Evolutionary conservation across 30 jellyfish, hydroid and myxozoan genomes (phyloP).

Genomic region (Hydra vulgaris): DNA sequence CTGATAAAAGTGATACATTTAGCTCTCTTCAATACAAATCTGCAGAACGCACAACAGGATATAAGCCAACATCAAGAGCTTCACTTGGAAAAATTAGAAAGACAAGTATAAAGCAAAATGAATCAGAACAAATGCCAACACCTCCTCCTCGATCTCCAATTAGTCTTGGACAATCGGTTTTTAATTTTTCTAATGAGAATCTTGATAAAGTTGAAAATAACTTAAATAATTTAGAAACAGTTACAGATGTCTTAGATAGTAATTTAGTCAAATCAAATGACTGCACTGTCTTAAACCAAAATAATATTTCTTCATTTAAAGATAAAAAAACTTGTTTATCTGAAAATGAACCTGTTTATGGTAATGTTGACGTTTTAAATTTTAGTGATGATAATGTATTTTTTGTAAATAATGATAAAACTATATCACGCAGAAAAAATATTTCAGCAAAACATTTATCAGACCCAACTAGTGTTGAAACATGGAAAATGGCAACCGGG

Average conservation of each 20-base stretch:
- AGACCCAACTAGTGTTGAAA: constrained; percentile 52
- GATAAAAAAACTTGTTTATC: too few species aligned
- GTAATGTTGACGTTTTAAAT: neutral
- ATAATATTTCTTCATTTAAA: neutral
- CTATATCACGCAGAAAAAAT: neutral
- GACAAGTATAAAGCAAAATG: neutral
- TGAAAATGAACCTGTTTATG: constrained; percentile 17
- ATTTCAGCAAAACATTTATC: constrained; percentile 59
- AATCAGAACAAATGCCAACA: constrained; percentile 15
- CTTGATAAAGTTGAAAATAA: constrained; percentile 49
- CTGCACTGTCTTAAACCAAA: constrained; percentile 19
- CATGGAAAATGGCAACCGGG: constrained; percentile 31
- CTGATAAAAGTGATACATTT: constrained; percentile 19
- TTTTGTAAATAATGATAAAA: neutral
- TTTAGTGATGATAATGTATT: neutral
- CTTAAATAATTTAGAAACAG: constrained; percentile 19
- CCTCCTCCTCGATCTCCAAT: constrained; percentile 87
- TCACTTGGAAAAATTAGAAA: neutral
- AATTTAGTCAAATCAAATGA: constrained; percentile 18
- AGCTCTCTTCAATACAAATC: neutral
- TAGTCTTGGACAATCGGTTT: constrained; percentile 50
- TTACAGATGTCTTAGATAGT: constrained; percentile 14
- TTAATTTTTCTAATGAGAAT: constrained; percentile 37
- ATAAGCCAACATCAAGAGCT: neutral
- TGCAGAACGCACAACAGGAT: neutral